Conservation (phyloP, 2,113 vertebrate species). For the Chionis minor region DNA sequence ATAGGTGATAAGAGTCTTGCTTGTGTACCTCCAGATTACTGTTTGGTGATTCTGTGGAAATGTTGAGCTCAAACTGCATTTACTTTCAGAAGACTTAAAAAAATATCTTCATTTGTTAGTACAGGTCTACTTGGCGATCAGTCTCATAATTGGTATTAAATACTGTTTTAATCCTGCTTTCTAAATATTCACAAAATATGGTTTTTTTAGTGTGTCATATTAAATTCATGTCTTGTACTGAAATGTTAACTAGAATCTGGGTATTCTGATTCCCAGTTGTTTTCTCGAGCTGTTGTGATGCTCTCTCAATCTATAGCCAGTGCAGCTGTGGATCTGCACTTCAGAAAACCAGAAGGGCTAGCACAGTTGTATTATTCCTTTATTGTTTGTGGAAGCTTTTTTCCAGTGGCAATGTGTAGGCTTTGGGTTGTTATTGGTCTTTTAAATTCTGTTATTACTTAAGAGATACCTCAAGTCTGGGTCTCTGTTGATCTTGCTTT, state of each 20-base stretch:
- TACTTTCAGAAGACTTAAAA: background rate
- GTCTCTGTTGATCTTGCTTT: background rate
- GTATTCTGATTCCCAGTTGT: background rate
- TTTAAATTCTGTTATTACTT: background rate
- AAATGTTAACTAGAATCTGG: background rate
- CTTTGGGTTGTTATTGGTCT: background rate
- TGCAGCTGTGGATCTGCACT: background rate
- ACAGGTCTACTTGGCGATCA: background rate
- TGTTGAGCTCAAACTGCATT: background rate
- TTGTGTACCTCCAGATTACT: background rate
- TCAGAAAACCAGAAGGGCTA: background rate
- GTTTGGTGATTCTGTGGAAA: accelerated
- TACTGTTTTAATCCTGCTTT: background rate
- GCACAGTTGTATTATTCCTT: background rate
- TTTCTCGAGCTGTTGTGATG: background rate
- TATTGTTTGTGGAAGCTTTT: background rate
- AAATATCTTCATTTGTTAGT: background rate
- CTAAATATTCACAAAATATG: background rate
- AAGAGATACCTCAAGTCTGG: background rate
- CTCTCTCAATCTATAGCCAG: background rate
- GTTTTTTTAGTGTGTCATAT: background rate
- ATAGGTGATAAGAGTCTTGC: background rate
- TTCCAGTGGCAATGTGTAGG: background rate
- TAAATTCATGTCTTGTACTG: background rate
- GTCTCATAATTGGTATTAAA: background rate